Base-by-base conservation (phyloP, 1,140 invertebrate species). In the Drosophila pseudoananassae region DNA sequence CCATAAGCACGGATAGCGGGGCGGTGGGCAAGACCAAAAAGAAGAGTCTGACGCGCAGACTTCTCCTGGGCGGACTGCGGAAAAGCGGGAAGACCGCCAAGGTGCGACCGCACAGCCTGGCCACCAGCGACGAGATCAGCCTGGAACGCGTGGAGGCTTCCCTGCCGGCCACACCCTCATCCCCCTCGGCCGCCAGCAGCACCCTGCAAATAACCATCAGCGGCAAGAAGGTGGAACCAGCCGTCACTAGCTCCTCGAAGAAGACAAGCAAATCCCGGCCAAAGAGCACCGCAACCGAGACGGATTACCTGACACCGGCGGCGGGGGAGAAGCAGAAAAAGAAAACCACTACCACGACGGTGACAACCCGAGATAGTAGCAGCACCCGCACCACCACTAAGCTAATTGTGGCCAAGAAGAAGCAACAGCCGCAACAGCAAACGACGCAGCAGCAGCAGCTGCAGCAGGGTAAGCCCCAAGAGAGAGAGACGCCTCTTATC, bases 161-260 rank as follows among this genome's bases (percentile, higher is more conserved):
- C 9, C 29, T 27, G 20, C 29, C 14, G 46, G 29, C 31, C 45
- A 45, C 14, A 45, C 55, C 52, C 54, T 38, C 33, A 40, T 63
- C 61, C 7, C 55, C 43, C 40, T 59, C 56, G 2, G 55, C 73
- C 43, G 52, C 74, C 64, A 76, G 70, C 71, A 74, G 53, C 54
- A 89, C 68, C 15, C 61, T 91, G 23, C 79, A 91, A 70, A 91
- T 91, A 59, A 91, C 90, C 60, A 91, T 91, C 49, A 82, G 81
- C 12, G 90, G 90, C 52, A 90, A 91, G 74, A 91, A 91, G 79
- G 69, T 89, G 25, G 84, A 90, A 55, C 68, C 80, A 43, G 54
- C 36, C 4, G 46, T 43, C 38, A 10, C 4, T 1, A 12, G 33
- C 33, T 36, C 27, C n/a, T 15, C 49, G 6, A 70, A 45, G 47